Evolutionary conservation across 2,113 vertebrate genomes (phyloP).

Genomic region (Calyptommatus sinebrachiatus): DNA sequence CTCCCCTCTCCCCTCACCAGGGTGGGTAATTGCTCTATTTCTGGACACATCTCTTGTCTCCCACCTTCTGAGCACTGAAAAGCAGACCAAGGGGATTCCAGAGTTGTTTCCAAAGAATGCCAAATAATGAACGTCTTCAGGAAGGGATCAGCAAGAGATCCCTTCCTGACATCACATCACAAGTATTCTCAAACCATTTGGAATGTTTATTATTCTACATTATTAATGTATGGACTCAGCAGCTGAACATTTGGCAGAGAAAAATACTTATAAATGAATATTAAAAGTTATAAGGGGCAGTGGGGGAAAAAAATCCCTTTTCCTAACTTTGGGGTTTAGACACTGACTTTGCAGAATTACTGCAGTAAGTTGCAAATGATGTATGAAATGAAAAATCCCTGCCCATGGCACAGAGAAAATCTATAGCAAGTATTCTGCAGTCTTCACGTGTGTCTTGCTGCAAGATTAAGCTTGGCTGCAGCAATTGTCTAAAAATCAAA

Average conservation of each 20-base stretch:
- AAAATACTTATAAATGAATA: neutral
- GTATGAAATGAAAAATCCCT: conserved; percentile 57
- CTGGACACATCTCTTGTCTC: too few relatives aligned
- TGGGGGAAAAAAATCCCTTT: neutral
- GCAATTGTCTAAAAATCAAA: conserved; percentile 23
- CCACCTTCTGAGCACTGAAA: too few relatives aligned
- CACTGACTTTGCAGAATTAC: conserved; percentile 44
- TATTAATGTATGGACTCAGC: neutral
- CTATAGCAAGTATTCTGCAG: conserved; percentile 38
- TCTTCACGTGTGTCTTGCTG: conserved; percentile 31
- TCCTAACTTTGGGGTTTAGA: conserved; percentile 34
- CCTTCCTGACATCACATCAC: too few relatives aligned
- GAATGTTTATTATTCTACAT: too few relatives aligned
- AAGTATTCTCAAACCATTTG: too few relatives aligned
- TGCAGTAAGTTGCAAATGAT: conserved; percentile 56
- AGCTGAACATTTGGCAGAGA: neutral
- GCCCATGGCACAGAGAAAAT: conserved; percentile 41
- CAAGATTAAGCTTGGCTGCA: conserved; percentile 28
- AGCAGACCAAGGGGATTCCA: too few relatives aligned
- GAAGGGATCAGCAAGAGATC: too few relatives aligned
- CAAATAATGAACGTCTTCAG: too few relatives aligned
- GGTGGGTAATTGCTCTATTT: too few relatives aligned
- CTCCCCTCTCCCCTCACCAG: too few relatives aligned
- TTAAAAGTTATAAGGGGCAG: conserved; percentile 15
- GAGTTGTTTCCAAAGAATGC: too few relatives aligned